Evolutionary conservation across 1,140 invertebrate genomes (phyloP).

Genomic region (Anthonomus grandis): DNA sequence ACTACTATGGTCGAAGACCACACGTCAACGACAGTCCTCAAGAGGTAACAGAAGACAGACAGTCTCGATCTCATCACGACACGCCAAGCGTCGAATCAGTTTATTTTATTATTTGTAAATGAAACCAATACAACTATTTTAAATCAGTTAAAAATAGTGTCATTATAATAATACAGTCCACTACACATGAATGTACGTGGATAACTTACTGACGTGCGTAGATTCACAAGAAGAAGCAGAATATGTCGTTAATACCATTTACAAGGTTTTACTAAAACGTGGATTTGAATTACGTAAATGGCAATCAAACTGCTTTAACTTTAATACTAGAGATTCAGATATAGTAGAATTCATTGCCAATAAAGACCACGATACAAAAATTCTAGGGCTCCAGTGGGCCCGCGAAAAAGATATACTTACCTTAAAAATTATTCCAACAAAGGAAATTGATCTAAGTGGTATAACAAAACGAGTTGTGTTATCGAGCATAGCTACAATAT

Average conservation of each 20-base stretch:
- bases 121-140: too few relatives aligned
- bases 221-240: constrained; percentile 26
- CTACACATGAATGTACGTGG: constrained; percentile 54
- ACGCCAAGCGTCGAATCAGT: too few relatives aligned
- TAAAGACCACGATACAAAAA: constrained; percentile 45
- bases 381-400: too few relatives aligned
- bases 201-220: constrained; percentile 49
- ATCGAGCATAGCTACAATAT: constrained; percentile 30
- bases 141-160: too few relatives aligned
- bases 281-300: constrained; percentile 39
- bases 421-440: too few relatives aligned
- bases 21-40: too few relatives aligned
- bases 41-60: too few relatives aligned
- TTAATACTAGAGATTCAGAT: constrained; percentile 33
- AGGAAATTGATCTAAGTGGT: not conserved
- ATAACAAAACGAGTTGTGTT: constrained; percentile 28
- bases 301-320: constrained; percentile 26
- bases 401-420: too few relatives aligned
- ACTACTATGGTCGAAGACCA: too few relatives aligned
- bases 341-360: constrained; percentile 34
- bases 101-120: too few relatives aligned
- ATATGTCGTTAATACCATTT: constrained; percentile 19
- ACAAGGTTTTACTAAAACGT: constrained; percentile 13
- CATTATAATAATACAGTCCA: too few relatives aligned
- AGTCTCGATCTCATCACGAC: too few relatives aligned